phyloP scores from a whole-genome alignment of 1,140 invertebrate species.

The Panulirus ornatus region DNA sequence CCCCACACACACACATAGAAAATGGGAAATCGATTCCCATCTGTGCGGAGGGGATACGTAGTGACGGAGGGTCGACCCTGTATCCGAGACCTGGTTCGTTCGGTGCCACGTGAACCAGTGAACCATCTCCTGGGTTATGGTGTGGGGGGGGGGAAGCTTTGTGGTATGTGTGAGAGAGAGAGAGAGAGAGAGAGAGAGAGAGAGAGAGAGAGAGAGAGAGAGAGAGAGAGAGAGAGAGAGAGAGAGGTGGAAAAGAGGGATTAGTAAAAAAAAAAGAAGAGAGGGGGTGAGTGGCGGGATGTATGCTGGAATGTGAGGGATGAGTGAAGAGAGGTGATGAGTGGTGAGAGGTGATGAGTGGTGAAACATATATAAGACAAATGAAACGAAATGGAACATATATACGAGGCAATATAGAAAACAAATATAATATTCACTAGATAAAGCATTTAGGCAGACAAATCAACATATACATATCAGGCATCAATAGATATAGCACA shows the following conservation, averaged over 20 bases:
- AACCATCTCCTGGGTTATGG: too few relatives aligned
- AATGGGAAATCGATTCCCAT: too few relatives aligned
- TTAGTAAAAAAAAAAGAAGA: too few relatives aligned
- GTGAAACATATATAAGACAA: neutral
- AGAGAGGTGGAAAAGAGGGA: neutral
- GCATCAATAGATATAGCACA: neutral
- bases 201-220: constrained; percentile 45
- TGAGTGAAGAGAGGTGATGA: neutral
- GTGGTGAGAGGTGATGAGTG: too few relatives aligned
- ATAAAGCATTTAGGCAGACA: neutral
- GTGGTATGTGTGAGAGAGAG: neutral
- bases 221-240: constrained; percentile 36
- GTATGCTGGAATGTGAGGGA: neutral
- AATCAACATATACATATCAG: neutral
- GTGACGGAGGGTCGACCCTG: too few relatives aligned
- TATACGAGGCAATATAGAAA: neutral
- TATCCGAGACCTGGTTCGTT: too few relatives aligned
- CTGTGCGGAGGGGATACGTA: too few relatives aligned
- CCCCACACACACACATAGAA: too few relatives aligned
- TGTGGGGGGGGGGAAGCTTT: too few relatives aligned
- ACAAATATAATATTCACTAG: neutral
- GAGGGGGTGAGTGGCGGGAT: too few relatives aligned
- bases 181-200: neutral
- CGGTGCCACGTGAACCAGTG: too few relatives aligned
- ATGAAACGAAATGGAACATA: neutral